phyloP scores from a whole-genome alignment of 2,113 vertebrate genomes.

The Microtus oregoni region DNA sequence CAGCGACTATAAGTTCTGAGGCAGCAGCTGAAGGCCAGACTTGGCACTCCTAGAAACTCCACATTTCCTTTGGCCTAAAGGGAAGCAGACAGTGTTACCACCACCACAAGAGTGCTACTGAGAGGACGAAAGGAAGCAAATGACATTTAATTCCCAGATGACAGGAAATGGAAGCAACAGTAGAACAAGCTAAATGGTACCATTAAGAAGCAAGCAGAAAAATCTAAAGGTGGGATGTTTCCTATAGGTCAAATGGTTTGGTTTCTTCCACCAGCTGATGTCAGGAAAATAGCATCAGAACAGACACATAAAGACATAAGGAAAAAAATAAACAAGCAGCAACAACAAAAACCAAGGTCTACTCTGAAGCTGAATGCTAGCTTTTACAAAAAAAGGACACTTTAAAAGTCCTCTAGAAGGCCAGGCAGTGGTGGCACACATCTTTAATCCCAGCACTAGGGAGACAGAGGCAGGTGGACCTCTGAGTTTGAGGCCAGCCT shows the following conservation, averaged over 20 bases:
- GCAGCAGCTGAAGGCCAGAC: not conserved
- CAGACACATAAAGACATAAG: not conserved
- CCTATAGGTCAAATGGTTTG: not conserved
- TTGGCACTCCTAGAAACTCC: not conserved
- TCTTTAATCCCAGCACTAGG: not conserved
- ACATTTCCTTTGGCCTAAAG: not conserved
- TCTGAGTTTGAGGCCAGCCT: not conserved
- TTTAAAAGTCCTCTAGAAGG: not conserved
- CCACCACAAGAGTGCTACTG: not conserved
- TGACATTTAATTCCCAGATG: not conserved
- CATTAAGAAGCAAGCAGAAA: constrained; percentile 24
- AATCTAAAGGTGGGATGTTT: constrained; percentile 35
- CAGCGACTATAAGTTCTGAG: not conserved
- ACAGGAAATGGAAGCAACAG: constrained; percentile 46
- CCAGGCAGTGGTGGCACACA: not conserved
- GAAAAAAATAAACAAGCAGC: not conserved
- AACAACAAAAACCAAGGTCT: not conserved
- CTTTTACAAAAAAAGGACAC: constrained; percentile 40
- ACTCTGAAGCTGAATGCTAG: constrained; percentile 8
- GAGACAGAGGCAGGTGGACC: not conserved
- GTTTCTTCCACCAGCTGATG: constrained; percentile 17
- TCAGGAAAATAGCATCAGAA: not conserved
- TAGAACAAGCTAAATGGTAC: constrained; percentile 25
- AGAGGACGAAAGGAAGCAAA: constrained; percentile 24
- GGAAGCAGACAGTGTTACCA: not conserved